Conservation (phyloP, 2,888 invertebrate genomes). For the Eristalis pertinax region DNA sequence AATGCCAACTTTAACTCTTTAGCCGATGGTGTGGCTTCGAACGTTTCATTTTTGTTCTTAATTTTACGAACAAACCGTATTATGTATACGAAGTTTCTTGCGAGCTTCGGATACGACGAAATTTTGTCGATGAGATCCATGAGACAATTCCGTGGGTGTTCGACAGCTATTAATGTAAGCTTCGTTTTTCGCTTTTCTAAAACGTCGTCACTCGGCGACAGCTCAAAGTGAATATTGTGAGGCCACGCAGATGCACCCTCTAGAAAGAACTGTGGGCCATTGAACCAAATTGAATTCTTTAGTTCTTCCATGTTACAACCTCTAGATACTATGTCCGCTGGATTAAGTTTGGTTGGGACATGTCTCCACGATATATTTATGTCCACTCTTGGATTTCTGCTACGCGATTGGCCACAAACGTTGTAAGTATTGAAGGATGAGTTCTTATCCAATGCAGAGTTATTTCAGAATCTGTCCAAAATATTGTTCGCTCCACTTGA, state of each 20-base stretch:
- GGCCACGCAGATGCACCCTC: conserved; percentile 1
- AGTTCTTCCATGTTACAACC: conserved; percentile 33
- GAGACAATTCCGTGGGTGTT: neutral
- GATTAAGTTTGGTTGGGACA: conserved; percentile 39
- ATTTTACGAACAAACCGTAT: neutral
- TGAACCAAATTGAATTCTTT: conserved; percentile 37
- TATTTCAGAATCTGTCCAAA: conserved; percentile 48
- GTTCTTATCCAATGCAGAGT: conserved; percentile 45
- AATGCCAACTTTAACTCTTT: too few species aligned
- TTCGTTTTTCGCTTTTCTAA: conserved; percentile 7
- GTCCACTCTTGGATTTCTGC: conserved; percentile 52
- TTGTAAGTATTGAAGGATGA: conserved; percentile 28
- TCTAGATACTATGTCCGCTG: conserved; percentile 31
- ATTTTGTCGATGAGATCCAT: neutral
- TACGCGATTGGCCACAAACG: conserved; percentile 45
- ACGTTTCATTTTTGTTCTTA: neutral
- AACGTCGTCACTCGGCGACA: neutral
- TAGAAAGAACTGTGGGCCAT: conserved; percentile 10
- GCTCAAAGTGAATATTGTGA: neutral
- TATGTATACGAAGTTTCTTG: conserved; percentile 3
- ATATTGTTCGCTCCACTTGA: conserved; percentile 23
- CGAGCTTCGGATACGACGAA: neutral
- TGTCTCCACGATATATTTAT: conserved; percentile 27
- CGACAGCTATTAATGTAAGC: neutral
- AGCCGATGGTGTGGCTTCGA: neutral